These are phyloP conservation scores for Melanotaenia nigrans DNA, from an alignment of 2,797 vertebrate genomes.

Conservation along the genomic window DNA sequence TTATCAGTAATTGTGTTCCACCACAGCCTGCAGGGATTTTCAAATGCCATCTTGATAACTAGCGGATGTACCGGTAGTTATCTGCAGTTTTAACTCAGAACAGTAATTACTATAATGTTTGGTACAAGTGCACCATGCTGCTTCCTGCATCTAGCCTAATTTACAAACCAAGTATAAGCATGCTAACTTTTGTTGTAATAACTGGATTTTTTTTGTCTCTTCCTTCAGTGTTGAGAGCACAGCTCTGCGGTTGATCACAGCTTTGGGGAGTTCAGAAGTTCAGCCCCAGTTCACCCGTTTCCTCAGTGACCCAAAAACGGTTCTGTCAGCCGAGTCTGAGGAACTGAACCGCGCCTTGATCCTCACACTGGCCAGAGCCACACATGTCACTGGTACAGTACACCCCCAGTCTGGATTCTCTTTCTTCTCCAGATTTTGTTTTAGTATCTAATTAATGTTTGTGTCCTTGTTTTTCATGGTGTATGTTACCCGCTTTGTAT, in stretches of 20 bases:
- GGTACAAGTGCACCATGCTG: neutral
- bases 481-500: neutral
- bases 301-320: conserved; percentile 96
- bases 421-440: neutral
- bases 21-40: neutral
- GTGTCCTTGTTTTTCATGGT: fast-evolving
- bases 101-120: neutral
- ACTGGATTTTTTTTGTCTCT: conserved; percentile 1
- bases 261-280: conserved; percentile 95
- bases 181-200: neutral
- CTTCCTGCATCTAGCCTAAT: neutral
- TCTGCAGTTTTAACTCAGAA: neutral
- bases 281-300: conserved; percentile 98
- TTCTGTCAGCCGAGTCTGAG: conserved; percentile 95
- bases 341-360: conserved; percentile 97
- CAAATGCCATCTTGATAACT: neutral
- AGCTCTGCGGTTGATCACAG: conserved; percentile 94
- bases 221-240: conserved; percentile 93
- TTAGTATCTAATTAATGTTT: neutral
- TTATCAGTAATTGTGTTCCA: neutral
- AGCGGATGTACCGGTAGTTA: neutral
- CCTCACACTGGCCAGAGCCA: conserved; percentile 95
- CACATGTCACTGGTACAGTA: conserved; percentile 92
- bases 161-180: neutral
- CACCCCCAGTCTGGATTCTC: neutral